phyloP scores from a whole-genome alignment of 1,140 invertebrate species.

The Diachasma alloeum region DNA sequence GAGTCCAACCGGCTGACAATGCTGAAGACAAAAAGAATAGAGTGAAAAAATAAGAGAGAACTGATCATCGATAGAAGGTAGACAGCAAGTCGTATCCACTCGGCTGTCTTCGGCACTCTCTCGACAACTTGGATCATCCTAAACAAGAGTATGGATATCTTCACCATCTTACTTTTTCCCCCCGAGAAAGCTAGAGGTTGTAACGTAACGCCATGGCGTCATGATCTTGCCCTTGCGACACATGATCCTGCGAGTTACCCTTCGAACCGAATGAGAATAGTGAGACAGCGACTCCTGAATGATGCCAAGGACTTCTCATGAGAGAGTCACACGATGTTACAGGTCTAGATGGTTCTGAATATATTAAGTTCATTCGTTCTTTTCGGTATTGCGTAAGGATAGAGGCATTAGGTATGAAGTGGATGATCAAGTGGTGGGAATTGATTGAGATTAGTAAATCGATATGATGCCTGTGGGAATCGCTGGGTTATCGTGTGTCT shows the following conservation, averaged over 20 bases:
- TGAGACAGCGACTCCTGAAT: background rate
- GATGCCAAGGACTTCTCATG: background rate
- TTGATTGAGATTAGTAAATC: background rate
- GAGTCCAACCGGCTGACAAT: constrained; percentile 55
- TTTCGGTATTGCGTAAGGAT: background rate
- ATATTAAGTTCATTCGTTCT: background rate
- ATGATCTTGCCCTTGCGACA: constrained; percentile 20
- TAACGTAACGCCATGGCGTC: background rate
- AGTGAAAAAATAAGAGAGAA: background rate
- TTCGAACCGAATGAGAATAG: background rate
- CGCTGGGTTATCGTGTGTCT: background rate
- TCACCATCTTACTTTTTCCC: background rate
- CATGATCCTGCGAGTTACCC: constrained; percentile 20
- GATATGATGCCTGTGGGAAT: background rate
- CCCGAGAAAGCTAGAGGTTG: background rate
- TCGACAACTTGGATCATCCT: background rate
- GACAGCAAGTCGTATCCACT: background rate
- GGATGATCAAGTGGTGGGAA: background rate
- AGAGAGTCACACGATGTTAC: background rate
- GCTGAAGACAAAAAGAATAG: constrained; percentile 28
- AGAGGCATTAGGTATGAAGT: background rate
- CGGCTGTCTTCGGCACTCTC: background rate
- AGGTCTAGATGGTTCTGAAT: background rate
- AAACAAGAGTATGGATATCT: background rate
- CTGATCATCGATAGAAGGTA: constrained; percentile 4